Percentiles rank a stretch among this genome's conserved stretches.
These are phyloP conservation scores for Erythrocebus patas DNA, from an alignment of 2,113 vertebrate species.

Conservation along the genomic window DNA sequence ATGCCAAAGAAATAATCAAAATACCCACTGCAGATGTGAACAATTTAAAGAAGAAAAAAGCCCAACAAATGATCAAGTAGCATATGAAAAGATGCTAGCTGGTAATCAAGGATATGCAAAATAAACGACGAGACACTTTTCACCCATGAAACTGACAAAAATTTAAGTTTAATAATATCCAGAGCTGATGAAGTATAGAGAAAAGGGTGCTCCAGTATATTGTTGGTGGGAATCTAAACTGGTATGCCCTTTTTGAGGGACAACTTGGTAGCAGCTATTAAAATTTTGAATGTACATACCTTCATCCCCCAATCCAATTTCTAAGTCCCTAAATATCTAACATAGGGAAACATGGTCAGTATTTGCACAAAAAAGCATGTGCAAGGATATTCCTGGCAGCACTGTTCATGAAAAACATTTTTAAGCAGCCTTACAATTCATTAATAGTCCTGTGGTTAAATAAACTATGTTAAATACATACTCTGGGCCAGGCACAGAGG, in stretches of 20 bases:
- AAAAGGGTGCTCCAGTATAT: neutral
- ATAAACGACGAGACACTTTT: slow-evolving; percentile 40
- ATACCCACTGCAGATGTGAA: slow-evolving; percentile 26
- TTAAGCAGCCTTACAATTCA: neutral
- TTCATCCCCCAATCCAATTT: neutral
- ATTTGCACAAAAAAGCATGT: neutral
- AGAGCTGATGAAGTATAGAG: neutral
- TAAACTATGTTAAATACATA: neutral
- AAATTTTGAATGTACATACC: neutral
- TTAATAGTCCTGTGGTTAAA: neutral
- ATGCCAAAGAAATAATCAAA: slow-evolving; percentile 27
- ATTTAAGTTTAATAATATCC: neutral
- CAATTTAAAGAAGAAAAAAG: slow-evolving; percentile 33
- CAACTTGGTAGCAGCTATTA: neutral
- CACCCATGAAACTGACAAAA: slow-evolving; percentile 37
- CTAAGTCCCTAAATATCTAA: neutral
- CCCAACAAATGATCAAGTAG: neutral
- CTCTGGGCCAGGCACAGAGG: no score
- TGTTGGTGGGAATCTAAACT: neutral
- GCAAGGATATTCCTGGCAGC: neutral
- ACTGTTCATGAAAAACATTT: neutral
- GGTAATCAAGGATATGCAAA: slow-evolving; percentile 14
- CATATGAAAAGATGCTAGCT: slow-evolving; percentile 39
- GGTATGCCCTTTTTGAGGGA: neutral
- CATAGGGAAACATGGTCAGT: neutral